A percentile compares a stretch with the other conserved stretches of the same genome.
These are phyloP conservation scores for Corella eumyota DNA, from an alignment of 23 tunicate species.

Conservation along the genomic window DNA sequence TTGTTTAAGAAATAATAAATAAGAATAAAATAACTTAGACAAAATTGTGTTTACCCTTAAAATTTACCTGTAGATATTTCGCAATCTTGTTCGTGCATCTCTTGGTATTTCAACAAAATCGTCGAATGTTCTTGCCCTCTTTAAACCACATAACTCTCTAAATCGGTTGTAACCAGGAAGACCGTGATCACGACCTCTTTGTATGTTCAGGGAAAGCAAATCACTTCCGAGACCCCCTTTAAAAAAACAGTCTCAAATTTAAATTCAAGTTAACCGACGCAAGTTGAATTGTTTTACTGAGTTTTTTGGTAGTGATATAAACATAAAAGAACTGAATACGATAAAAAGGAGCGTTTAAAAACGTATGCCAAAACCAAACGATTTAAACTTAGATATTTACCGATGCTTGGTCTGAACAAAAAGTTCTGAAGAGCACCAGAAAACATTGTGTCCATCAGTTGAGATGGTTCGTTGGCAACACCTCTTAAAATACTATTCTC, in stretches of 20 bases:
- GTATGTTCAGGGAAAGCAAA: constrained; percentile 60
- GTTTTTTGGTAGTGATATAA: too few relatives aligned
- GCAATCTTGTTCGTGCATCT: neutral
- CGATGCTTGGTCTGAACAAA: constrained; percentile 5
- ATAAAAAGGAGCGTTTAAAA: too few relatives aligned
- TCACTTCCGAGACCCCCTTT: constrained; percentile 29
- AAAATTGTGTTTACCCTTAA: too few relatives aligned
- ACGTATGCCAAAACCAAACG: too few relatives aligned
- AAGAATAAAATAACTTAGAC: too few relatives aligned
- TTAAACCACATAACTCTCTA: constrained; percentile 68
- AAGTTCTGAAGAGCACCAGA: constrained; percentile 16
- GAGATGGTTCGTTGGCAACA: constrained; percentile 25
- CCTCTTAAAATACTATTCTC: constrained; percentile 59
- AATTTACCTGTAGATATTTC: constrained; percentile 19
- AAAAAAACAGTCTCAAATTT: neutral
- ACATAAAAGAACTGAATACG: too few relatives aligned
- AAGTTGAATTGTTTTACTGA: too few relatives aligned
- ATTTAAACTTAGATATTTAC: neutral
- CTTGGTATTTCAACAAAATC: constrained; percentile 36
- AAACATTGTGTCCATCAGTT: constrained; percentile 19
- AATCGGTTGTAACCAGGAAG: constrained; percentile 70
- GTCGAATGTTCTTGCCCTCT: constrained; percentile 21
- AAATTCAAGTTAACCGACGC: too few relatives aligned
- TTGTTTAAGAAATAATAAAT: too few relatives aligned
- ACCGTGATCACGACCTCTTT: constrained; percentile 93